A percentile compares a stretch with the other conserved stretches of the same genome.
Evolutionary conservation across 2,113 vertebrate species (phyloP).

Genomic region (Pholis gunnellus): DNA sequence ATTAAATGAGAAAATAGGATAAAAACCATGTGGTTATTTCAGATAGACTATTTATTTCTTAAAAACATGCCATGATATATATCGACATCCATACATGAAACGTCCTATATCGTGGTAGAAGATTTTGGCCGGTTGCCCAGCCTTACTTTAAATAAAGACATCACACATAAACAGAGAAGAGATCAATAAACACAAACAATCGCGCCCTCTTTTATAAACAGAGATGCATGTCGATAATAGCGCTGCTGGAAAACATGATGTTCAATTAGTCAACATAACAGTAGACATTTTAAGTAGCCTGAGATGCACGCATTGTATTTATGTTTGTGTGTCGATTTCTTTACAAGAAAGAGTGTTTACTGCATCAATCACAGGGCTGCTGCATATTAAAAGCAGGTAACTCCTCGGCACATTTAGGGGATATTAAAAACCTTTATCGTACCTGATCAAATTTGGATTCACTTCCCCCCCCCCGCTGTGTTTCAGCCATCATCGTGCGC

Average conservation of each 20-base stretch:
- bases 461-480: constrained; percentile 5
- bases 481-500: constrained; percentile 37
- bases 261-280: constrained; percentile 9
- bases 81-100: not conserved
- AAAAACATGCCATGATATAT: not conserved
- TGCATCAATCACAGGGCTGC: not conserved
- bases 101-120: no score
- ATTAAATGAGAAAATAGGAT: no score
- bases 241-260: not conserved
- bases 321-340: not conserved
- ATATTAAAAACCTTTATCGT: constrained; percentile 27
- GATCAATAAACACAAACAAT: constrained; percentile 1
- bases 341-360: not conserved
- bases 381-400: not conserved
- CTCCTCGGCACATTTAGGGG: constrained; percentile 15
- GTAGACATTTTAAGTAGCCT: constrained; percentile 9
- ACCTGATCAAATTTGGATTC: constrained; percentile 44
- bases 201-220: not conserved
- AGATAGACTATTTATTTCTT: no score
- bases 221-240: not conserved
- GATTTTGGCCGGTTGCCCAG: no score
- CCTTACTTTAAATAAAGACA: constrained; percentile 8
- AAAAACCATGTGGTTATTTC: no score
- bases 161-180: not conserved
- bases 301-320: constrained; percentile 1